Base-by-base conservation (phyloP, 2,113 vertebrate genomes). In the Xenotilapia flavipinnis region DNA sequence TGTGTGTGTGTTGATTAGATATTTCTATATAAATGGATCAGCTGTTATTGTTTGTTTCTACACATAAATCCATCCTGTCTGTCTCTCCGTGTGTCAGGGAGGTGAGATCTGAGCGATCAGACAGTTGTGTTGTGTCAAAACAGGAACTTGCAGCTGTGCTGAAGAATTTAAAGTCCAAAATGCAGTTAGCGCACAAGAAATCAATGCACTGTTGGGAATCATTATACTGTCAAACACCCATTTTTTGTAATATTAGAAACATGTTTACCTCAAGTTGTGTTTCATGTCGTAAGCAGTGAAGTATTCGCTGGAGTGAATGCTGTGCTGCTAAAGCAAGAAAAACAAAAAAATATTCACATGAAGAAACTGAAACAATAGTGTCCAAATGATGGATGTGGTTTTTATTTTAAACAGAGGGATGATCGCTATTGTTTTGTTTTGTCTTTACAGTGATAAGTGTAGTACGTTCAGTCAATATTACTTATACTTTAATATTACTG, bases 21-120 rank as follows among this genome's bases (percentile, higher is more conserved):
- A 92, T 91, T 94, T 93, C 86, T 90, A 56, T 92, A 89, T 88
- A 91, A 93, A 91, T 87, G 80, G 56, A 92, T 94, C 90, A 90
- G 86, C 88, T 91, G 89, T 84, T 92, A 73, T 91, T 93, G 88
- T 92, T 94, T 92, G 83, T 90, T 90, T 91, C 31, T 79, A 55
- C 79, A 83, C 82, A 87, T 85, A 14, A 92, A 84, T 90, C 56
- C 17, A 45, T 84, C 49, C 53, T 68, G 56, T 84, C 36, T 56
- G 38, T 31, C 65, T 87, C 49, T 82, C 79, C 40, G 3, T 83
- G 51, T 65, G 83, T 81, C 45, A 56, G 47, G 9, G 36, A 77
- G 82, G 70, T 54, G 47, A 83, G 47, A 89, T 79, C 68, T 33
- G 51, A 82, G 23, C 77, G 19, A 26, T 23, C 31, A 47, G 54